Evolutionary conservation across 2,113 vertebrate species (phyloP), one percentile per base, ranked within the genome.

Genomic region (Romanogobio albipinnatus): DNA sequence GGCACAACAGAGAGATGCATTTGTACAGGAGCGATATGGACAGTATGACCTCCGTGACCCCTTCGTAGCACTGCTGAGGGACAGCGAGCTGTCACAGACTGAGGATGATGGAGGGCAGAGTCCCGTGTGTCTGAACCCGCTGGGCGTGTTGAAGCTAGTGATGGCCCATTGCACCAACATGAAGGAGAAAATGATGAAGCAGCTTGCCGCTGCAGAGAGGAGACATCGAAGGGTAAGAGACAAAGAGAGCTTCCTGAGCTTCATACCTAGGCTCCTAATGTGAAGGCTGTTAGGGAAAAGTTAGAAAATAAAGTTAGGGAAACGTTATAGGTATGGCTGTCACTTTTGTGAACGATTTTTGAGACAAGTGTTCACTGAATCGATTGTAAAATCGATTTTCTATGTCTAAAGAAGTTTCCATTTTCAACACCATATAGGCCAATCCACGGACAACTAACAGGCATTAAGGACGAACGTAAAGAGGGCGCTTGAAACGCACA

Each of bases 21-120:
- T 99, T 91, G 94, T 99, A 70, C 97, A 99, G 91, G 96, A 99
- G 70, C 97, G 98, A 58, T 99, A 99, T 84, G 97, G 97, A 79
- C 96, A 97, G 87, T 99, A 98, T 51, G 96, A 98, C 94, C 96
- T 99, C 92, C 97, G 97, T 45, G 97, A 99, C 47, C 98, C 98
- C 0, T 86, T 99, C 83, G 95, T 97, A 94, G 98, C 98, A 64
- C 90, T 99, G 75, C 97, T 99, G 93, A 95, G 98, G 83, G 98
- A 99, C 93, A 96, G 94, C 86, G 97, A 98, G 92, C 91, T 94
- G 0, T 88, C 93, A 36, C 91, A 93, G 85, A 88, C 90, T 70
- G 87, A 96, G 62, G 94, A 91, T 3, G 94, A 92, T 29, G 0
- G 94, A 93, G 76, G 94, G 51, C 95, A 95, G 85, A 22, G 92